Evolutionary conservation across 2,888 invertebrate species (phyloP).

Genomic region (Lithophane socia): DNA sequence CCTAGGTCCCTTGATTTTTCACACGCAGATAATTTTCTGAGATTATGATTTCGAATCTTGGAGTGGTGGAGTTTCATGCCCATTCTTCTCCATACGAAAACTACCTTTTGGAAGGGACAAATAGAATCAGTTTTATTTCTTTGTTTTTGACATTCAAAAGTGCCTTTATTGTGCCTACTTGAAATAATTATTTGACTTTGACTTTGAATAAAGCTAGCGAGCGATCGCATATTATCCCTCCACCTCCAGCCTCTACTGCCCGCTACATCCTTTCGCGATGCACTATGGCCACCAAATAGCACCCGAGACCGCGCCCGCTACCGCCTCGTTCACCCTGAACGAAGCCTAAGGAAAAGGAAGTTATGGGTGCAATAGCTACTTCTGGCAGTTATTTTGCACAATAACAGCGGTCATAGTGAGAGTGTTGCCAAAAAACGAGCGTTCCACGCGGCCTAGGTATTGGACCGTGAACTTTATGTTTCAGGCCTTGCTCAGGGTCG

Average conservation of each 20-base stretch:
- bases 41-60: no score
- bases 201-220: no score
- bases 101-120: no score
- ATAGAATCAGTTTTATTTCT: no score
- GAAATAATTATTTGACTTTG: no score
- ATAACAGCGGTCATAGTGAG: conserved; percentile 35
- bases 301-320: neutral
- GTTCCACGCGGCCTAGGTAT: conserved; percentile 42
- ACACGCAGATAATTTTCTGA: no score
- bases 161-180: no score
- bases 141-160: no score
- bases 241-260: neutral
- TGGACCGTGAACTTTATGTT: conserved; percentile 43
- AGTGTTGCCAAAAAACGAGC: conserved; percentile 48
- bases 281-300: neutral
- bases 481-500: conserved; percentile 31
- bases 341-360: conserved; percentile 30
- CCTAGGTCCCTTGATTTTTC: no score
- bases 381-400: conserved; percentile 55
- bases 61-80: no score
- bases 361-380: conserved; percentile 39
- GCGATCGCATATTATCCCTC: neutral
- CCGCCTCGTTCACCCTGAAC: neutral
- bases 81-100: no score
- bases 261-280: neutral